phyloP scores from a whole-genome alignment of 2,888 invertebrate genomes.

The Andrena marginata region DNA sequence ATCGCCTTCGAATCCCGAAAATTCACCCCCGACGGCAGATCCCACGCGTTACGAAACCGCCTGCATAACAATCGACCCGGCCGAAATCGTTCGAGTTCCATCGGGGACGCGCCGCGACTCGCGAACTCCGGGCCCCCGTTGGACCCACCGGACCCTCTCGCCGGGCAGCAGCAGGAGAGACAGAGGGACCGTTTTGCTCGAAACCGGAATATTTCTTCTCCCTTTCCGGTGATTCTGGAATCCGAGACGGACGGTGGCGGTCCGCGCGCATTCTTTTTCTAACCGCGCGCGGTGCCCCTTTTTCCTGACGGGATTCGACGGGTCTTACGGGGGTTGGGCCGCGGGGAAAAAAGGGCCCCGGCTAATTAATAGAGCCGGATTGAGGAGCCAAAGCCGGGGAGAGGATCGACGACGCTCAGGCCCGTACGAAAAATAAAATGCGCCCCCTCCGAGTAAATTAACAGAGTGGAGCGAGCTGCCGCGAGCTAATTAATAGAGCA shows the following conservation, averaged over 20 bases:
- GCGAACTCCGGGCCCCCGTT: constrained; percentile 3
- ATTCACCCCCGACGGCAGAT: background rate
- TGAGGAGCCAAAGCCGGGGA: constrained; percentile 48
- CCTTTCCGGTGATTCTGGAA: constrained; percentile 69
- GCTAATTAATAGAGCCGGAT: constrained; percentile 76
- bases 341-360: constrained; percentile 69
- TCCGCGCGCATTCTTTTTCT: constrained; percentile 49
- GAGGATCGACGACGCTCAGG: constrained; percentile 61
- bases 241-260: constrained; percentile 47
- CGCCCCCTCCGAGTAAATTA: constrained; percentile 72
- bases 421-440: constrained; percentile 71
- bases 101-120: constrained; percentile 17
- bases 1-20: background rate
- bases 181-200: constrained; percentile 36
- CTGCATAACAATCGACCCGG: constrained; percentile 30
- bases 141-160: background rate
- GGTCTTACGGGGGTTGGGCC: constrained; percentile 61
- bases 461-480: constrained; percentile 69
- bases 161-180: background rate
- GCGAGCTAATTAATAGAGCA: constrained; percentile 72
- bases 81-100: constrained; percentile 38
- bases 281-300: constrained; percentile 41
- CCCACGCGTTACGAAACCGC: constrained; percentile 41
- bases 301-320: constrained; percentile 68
- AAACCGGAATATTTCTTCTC: constrained; percentile 62